These are phyloP conservation scores for Sinocyclocheilus rhinocerous DNA, from an alignment of 2,113 vertebrate species.

Conservation along the genomic window DNA sequence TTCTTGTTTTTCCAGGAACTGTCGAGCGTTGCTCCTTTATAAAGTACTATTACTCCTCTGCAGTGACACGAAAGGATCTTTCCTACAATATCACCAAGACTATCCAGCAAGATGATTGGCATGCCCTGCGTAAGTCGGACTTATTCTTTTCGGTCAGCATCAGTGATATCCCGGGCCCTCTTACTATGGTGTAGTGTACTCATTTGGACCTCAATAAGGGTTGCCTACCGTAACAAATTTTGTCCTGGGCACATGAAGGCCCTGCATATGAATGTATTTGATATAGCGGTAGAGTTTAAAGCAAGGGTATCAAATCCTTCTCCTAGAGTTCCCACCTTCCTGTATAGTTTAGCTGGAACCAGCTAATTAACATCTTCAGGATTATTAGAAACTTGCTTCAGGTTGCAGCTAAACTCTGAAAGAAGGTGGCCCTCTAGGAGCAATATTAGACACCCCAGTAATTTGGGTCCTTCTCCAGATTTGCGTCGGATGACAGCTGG, in stretches of 20 bases:
- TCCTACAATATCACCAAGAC: conserved; percentile 89
- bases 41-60: conserved; percentile 87
- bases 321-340: too few relatives aligned
- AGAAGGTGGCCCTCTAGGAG: not conserved
- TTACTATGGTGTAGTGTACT: not conserved
- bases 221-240: not conserved
- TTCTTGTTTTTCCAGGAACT: conserved; percentile 37
- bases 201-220: not conserved
- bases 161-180: not conserved
- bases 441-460: not conserved
- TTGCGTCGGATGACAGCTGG: conserved; percentile 73
- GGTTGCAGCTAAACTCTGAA: not conserved
- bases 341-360: too few relatives aligned
- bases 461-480: conserved; percentile 57
- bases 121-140: conserved; percentile 83
- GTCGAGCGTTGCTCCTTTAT: conserved; percentile 81
- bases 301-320: too few relatives aligned
- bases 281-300: too few relatives aligned
- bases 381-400: not conserved
- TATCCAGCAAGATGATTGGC: conserved; percentile 90
- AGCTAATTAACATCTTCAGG: too few relatives aligned
- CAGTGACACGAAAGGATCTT: conserved; percentile 81
- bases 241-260: not conserved
- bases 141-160: not conserved
- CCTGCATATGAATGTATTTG: not conserved